Evolutionary conservation across 2,113 vertebrate species (phyloP).

Genomic region (Ctenomys sociabilis): DNA sequence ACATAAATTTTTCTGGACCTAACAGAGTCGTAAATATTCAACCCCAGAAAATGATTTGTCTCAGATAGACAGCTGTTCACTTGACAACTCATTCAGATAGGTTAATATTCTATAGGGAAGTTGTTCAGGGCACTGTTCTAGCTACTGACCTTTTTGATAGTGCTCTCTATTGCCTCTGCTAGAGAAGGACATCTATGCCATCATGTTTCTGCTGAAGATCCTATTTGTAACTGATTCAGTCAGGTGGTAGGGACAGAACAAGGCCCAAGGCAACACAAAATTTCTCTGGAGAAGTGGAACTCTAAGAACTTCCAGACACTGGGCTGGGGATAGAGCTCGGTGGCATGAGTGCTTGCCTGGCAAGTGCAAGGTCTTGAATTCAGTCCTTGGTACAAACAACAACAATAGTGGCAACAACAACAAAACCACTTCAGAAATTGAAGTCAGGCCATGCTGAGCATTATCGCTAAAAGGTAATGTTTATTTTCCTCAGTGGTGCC

Average conservation of each 20-base stretch:
- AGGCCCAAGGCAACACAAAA: slow-evolving; percentile 2
- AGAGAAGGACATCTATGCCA: background rate
- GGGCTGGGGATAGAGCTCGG: too few species aligned
- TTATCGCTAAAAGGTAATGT: background rate
- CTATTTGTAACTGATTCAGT: background rate
- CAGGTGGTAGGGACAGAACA: background rate
- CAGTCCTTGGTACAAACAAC: too few species aligned
- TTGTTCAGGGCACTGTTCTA: background rate
- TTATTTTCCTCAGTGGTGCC: background rate
- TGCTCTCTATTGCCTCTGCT: background rate
- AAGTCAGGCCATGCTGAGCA: background rate
- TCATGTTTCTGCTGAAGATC: slow-evolving; percentile 6
- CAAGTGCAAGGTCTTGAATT: too few species aligned
- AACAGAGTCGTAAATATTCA: background rate
- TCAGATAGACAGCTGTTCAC: background rate
- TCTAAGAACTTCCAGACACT: background rate
- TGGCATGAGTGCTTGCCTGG: too few species aligned
- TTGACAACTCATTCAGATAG: slow-evolving; percentile 7
- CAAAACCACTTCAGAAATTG: background rate
- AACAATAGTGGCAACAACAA: too few species aligned
- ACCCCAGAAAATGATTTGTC: background rate
- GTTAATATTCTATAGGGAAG: background rate
- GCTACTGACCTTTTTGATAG: background rate
- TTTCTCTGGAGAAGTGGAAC: background rate
- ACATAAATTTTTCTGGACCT: slow-evolving; percentile 27